Base-by-base conservation (phyloP, 1,140 invertebrate species). In the Hyphantria cunea region DNA sequence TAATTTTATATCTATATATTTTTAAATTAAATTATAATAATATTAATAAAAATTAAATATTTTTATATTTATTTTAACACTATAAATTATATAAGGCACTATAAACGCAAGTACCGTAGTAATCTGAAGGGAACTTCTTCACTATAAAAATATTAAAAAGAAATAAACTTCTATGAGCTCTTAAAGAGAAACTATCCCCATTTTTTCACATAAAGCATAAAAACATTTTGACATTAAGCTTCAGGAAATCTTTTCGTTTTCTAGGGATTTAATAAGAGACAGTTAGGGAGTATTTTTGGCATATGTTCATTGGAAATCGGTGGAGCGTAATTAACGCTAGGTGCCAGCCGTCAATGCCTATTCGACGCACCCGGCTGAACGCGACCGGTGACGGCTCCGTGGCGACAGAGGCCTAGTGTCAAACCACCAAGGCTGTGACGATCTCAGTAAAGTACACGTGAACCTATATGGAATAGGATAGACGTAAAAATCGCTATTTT, bases 331-430 rank as follows among this genome's bases (percentile, higher is more conserved):
- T 83, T 85, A 88, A 88, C 74, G 71, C 54, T 66, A 56, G 70
- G 42, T 70, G 84, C 71, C 85, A 86, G 79, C 74, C 74, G 84
- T 88, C 85, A 82, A 61, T 70, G 71, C 80, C 73, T 70, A 82
- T 85, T 72, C 55, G 62, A 32, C 32, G 15, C 75, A 77, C 85
- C 83, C 70, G 65, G 68, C n/a, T 74, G 75, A 52, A 31, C 65
- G 42, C 68, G 45, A 54, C 47, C 63, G 41, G 32, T 25, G 17
- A 5, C 39, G 52, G 12, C 31, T 31, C 31, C 10, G 42, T 48
- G 34, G 48, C 39, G 53, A 50, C 48, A 42, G 41, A 37, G 31
- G 34, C 56, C 56, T 50, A 50, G 39, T 51, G 56, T 51, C 48
- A 49, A 4, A 49, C 42, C 42, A 47, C 15, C 14, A 25, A 37